Conservation (phyloP, 2,888 invertebrate species). For the Danaus chrysippus region DNA sequence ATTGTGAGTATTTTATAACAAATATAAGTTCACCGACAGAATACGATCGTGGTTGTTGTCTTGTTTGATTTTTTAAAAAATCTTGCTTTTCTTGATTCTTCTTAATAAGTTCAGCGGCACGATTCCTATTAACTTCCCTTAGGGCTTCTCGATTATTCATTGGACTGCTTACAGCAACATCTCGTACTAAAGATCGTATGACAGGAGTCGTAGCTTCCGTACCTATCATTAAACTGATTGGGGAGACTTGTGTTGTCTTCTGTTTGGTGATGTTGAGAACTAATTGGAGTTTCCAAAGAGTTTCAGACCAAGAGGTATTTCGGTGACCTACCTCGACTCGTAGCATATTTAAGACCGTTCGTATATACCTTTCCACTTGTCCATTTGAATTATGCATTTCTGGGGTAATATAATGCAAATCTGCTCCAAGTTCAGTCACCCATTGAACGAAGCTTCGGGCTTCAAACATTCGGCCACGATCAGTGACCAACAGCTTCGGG, state of each 20-base stretch:
- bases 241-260: slow-evolving; percentile 19
- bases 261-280: slow-evolving; percentile 26
- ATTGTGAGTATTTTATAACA: too few species aligned
- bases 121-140: too few species aligned
- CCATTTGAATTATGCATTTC: slow-evolving; percentile 34
- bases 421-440: slow-evolving; percentile 23
- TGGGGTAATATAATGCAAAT: slow-evolving; percentile 33
- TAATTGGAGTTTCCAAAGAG: slow-evolving; percentile 25
- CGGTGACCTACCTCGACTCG: slow-evolving; percentile 16
- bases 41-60: too few species aligned
- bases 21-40: too few species aligned
- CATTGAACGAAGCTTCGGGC: slow-evolving; percentile 22
- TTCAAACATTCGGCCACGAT: slow-evolving; percentile 36
- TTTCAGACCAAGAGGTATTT: slow-evolving; percentile 13
- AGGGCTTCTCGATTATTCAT: too few species aligned
- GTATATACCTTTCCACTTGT: slow-evolving; percentile 26
- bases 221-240: slow-evolving; percentile 12
- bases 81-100: too few species aligned
- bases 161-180: too few species aligned
- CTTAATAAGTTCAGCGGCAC: too few species aligned
- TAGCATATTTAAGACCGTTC: slow-evolving; percentile 25
- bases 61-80: too few species aligned
- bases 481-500: too few species aligned
- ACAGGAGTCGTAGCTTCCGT: too few species aligned
- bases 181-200: too few species aligned